Base-by-base conservation (phyloP, 2,888 invertebrate species). In the Lepidochrysops patricia region DNA sequence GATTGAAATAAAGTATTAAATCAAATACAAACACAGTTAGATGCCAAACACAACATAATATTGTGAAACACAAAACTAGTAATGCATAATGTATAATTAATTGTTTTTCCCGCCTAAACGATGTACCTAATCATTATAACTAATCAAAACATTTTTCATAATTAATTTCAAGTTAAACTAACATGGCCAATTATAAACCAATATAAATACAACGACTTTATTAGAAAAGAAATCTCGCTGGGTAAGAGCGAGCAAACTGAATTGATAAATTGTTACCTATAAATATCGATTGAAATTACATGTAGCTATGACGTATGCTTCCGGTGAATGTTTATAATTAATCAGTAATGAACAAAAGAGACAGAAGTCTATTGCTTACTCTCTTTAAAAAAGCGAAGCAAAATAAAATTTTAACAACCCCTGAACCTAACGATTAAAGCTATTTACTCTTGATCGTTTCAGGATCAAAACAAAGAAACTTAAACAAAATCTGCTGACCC, bases 91-190 rank as follows among this genome's bases (percentile, higher is more conserved):
- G 43, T 43, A 43, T 9, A 43, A 23, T 23, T 43, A 43, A 43
- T 43, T 2, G 43, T 3, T 43, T 13, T 43, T 2, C 43, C 43
- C 43, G 43, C 43, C 43, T 43, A 43, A 43, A 12, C 43, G 43
- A 43, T 43, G 19, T 43, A n/a, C n/a, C n/a, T n/a, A 15, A 43
- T 43, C 7, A 43, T 15, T 43, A 7, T 43, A 43, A 43, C 50
- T 3, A 43, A 57, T 57, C 3, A 12, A 57, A 29, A 43, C 27
- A 43, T 57, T 79, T 52, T 52, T 52, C 27, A 27, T 52, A 26
- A 13, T 52, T n/a, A 52, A 27, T 52, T 52, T n/a, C 26, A 26
- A 52, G 4, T 27, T 26, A 13, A 52, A 52, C 27, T 27, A 52
- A 52, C 52, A 52, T 15, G 52, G 3, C 3, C 27, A 52, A 29